Percentiles rank a stretch among this genome's conserved stretches.
phyloP scores from a whole-genome alignment of 1,140 invertebrate species.

The Macrobrachium nipponense region DNA sequence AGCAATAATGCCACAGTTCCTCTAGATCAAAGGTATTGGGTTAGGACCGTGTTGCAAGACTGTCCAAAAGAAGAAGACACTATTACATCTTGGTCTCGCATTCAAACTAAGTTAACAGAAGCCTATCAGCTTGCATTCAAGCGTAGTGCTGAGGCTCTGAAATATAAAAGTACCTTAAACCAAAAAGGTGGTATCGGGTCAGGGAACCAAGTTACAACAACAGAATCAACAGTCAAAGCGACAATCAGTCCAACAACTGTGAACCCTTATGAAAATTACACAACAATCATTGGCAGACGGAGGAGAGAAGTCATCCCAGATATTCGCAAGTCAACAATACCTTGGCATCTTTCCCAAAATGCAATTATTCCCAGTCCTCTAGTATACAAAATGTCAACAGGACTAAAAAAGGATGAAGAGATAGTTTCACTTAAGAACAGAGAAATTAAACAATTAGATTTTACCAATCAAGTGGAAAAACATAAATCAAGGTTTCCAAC shows the following conservation, averaged over 20 bases:
- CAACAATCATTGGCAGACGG: conserved; percentile 45
- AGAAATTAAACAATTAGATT: neutral
- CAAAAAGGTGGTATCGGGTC: too few species aligned
- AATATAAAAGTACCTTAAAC: neutral
- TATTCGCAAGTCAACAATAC: neutral
- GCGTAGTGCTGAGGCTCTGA: conserved; percentile 8
- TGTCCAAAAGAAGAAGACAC: conserved; percentile 1
- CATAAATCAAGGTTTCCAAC: too few species aligned
- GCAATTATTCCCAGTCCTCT: too few species aligned
- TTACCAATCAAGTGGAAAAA: too few species aligned
- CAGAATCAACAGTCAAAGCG: neutral
- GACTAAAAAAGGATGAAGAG: neutral
- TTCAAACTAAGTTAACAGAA: conserved; percentile 17
- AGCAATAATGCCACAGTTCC: conserved; percentile 53
- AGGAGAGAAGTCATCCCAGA: neutral
- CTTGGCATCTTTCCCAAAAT: neutral
- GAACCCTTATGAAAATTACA: conserved; percentile 52
- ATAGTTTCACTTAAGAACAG: neutral
- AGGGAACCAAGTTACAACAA: neutral
- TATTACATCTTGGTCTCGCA: conserved; percentile 33
- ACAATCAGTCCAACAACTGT: conserved; percentile 10
- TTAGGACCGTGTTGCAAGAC: conserved; percentile 46
- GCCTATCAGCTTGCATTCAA: conserved; percentile 31
- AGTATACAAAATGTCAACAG: conserved; percentile 8
- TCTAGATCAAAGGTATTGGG: conserved; percentile 49